Evolutionary conservation across 1,140 invertebrate species (phyloP), one percentile per base, ranked within the genome.

Genomic region (Hylaeus anthracinus): DNA sequence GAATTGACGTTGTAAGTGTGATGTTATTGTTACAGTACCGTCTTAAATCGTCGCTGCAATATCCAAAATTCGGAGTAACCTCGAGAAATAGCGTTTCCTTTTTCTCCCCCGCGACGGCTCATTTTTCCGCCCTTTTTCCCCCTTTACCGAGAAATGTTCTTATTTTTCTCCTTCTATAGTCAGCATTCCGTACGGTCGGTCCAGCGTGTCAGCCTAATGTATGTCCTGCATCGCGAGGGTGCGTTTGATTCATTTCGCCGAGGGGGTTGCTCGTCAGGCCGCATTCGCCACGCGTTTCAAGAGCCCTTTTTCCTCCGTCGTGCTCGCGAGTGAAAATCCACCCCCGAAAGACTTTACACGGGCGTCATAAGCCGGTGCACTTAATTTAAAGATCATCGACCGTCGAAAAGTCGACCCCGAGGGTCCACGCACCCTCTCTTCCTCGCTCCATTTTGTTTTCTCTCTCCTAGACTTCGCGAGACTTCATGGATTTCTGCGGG

Each of bases 371-470:
- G 90, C 90, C 87, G 86, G 85, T 86, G 89, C 90, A 92, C 91
- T 93, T 91, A 90, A 93, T 93, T 93, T 93, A 89, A 93, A 93
- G 90, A 91, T 92, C 83, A 83, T 85, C 73, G 63, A 74, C 41
- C 84, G 85, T 74, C 79, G 80, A 87, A 84, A 77, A 85, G 82
- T 90, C 74, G 79, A 51, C 51, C 9, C 51, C 6, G 51, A 45
- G 41, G 51, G 88, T 75, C 79, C 56, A 41, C 39, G 73, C 37
- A 66, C 66, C 88, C 85, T 81, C 82, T 78, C 51, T 48, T 48
- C 48, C 26, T 51, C 3, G 0, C 26, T 26, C 26, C 26, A 26
- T 26, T 45, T 26, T 37, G 53, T 45, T 41, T 71, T 6, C 26
- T 14, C 60, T 81, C 80, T 48, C 61, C 72, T 45, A 56, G 43